phyloP scores from a whole-genome alignment of 2,888 invertebrate genomes.

The Saturnia pavonia region DNA sequence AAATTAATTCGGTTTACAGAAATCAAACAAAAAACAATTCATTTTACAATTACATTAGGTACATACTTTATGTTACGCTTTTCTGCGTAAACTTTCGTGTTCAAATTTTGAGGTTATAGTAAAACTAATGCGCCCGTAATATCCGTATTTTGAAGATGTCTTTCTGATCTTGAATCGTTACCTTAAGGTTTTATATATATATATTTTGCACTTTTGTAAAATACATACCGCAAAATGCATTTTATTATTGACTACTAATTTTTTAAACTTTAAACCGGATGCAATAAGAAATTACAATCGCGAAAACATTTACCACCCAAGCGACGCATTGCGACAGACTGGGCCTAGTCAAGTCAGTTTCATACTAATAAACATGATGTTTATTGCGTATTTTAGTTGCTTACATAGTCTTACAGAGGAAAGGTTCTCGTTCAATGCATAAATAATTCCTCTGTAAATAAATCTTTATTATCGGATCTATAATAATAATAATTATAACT shows the following conservation, averaged over 20 bases:
- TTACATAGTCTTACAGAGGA: conserved; percentile 68
- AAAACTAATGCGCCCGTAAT: conserved; percentile 32
- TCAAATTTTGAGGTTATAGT: conserved; percentile 22
- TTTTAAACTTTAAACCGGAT: conserved; percentile 35
- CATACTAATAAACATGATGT: conserved; percentile 75
- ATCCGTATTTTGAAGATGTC: conserved; percentile 39
- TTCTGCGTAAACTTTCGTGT: conserved; percentile 44
- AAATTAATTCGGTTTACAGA: conserved; percentile 9
- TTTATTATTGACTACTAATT: not conserved
- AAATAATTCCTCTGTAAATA: conserved; percentile 1
- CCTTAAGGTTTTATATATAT: conserved; percentile 10
- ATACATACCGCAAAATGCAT: conserved; percentile 25
- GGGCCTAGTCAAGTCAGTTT: conserved; percentile 64
- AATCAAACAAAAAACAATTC: conserved; percentile 23
- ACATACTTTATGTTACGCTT: conserved; percentile 39
- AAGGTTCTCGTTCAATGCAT: conserved; percentile 42
- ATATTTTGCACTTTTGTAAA: conserved; percentile 47
- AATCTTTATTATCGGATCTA: not conserved
- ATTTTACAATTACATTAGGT: conserved; percentile 34
- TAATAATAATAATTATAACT: not conserved
- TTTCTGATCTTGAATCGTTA: conserved; percentile 49
- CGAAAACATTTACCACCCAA: conserved; percentile 30
- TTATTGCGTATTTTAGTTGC: conserved; percentile 72
- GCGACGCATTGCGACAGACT: conserved; percentile 63
- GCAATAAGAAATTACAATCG: conserved; percentile 32